These are phyloP conservation scores for Melipona beecheii DNA, from an alignment of 2,888 invertebrate genomes.

Conservation along the genomic window DNA sequence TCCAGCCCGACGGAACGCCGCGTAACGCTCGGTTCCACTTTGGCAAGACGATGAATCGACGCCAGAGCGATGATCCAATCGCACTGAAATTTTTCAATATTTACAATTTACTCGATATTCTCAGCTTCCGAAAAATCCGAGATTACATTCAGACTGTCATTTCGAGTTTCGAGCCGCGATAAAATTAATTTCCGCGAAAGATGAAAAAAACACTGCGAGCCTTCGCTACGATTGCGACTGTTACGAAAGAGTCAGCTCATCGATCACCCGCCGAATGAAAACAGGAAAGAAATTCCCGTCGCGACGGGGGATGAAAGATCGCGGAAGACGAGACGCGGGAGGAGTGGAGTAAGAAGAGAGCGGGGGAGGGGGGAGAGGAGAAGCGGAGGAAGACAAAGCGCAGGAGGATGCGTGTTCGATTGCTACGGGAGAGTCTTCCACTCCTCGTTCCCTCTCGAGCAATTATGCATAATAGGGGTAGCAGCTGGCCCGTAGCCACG, in stretches of 20 bases:
- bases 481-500: constrained; percentile 76
- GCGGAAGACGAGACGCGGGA: background rate
- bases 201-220: too few species aligned
- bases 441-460: constrained; percentile 65
- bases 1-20: background rate
- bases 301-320: background rate
- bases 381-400: constrained; percentile 44
- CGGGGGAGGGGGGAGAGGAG: constrained; percentile 23
- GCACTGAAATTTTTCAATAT: too few species aligned
- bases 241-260: background rate
- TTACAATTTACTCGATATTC: too few species aligned
- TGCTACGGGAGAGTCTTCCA: constrained; percentile 63
- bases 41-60: background rate
- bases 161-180: too few species aligned
- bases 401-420: constrained; percentile 62
- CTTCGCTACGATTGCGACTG: background rate
- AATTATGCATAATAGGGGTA: constrained; percentile 77
- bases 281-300: background rate
- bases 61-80: background rate
- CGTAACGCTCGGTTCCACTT: background rate
- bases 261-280: background rate
- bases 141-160: too few species aligned
- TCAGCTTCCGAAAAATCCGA: too few species aligned
- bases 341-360: background rate
- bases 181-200: too few species aligned